Percentiles rank a stretch among this genome's conserved stretches.
phyloP scores from a whole-genome alignment of 2,797 vertebrate species.

The Neosalanx taihuensis region DNA sequence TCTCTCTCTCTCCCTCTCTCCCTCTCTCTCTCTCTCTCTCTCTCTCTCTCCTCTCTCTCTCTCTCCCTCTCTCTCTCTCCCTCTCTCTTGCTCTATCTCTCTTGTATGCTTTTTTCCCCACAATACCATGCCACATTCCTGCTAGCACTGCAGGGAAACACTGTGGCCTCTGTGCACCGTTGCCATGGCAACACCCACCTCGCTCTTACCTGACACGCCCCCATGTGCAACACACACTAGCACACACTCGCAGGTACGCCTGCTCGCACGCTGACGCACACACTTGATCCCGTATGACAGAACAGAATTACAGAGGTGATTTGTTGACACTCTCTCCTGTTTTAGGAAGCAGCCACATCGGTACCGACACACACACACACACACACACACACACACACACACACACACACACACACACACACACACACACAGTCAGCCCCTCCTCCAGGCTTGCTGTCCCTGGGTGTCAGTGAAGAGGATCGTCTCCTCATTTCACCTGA shows the following conservation, averaged over 20 bases:
- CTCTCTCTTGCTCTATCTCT: background rate
- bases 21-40: background rate
- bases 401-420: no score
- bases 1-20: background rate
- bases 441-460: no score
- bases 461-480: no score
- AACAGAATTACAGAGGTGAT: background rate
- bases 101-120: slow-evolving; percentile 8
- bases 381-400: no score
- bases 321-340: background rate
- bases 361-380: no score
- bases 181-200: slow-evolving; percentile 21
- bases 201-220: slow-evolving; percentile 12
- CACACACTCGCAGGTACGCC: background rate
- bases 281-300: background rate
- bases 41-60: background rate
- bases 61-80: background rate
- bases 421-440: no score
- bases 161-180: slow-evolving; percentile 27
- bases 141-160: slow-evolving; percentile 26
- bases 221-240: background rate
- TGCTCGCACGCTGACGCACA: background rate
- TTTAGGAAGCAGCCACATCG: background rate
- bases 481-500: no score
- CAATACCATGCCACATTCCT: slow-evolving; percentile 30